These are phyloP conservation scores for Smittia sp. DNA, from an alignment of 2,888 invertebrate genomes.

Conservation along the genomic window DNA sequence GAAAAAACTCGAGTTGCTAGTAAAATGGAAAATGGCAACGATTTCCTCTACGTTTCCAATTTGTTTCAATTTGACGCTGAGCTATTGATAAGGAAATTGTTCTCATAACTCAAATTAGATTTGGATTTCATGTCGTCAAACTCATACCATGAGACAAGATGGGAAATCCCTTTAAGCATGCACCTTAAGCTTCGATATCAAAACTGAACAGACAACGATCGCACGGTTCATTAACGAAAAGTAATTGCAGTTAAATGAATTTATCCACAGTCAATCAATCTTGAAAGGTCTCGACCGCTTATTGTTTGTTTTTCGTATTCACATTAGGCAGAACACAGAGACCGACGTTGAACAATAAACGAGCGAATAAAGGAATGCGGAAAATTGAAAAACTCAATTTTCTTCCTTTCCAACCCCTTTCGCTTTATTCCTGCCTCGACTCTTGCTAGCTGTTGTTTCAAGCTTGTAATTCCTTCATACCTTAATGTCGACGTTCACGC, in stretches of 20 bases:
- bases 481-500: not conserved
- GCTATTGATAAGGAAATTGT: conserved; percentile 33
- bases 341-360: not conserved
- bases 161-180: not conserved
- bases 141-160: not conserved
- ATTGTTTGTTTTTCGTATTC: not conserved
- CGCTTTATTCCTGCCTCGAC: not conserved
- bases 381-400: conserved; percentile 39
- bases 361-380: conserved; percentile 6
- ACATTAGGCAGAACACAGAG: not conserved
- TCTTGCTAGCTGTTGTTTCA: conserved; percentile 5
- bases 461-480: conserved; percentile 22
- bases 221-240: conserved; percentile 33
- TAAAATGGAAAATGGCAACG: conserved; percentile 31
- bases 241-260: conserved; percentile 39
- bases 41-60: conserved; percentile 35
- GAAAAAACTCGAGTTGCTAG: not conserved
- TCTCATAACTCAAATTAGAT: conserved; percentile 35
- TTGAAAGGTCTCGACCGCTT: not conserved
- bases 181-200: not conserved
- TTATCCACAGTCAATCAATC: conserved; percentile 40
- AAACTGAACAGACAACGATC: conserved; percentile 22
- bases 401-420: conserved; percentile 32
- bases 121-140: conserved; percentile 1
- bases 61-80: conserved; percentile 16